Evolutionary conservation across 2,888 invertebrate species (phyloP).

Genomic region (Coronaproctus castanopsis): DNA sequence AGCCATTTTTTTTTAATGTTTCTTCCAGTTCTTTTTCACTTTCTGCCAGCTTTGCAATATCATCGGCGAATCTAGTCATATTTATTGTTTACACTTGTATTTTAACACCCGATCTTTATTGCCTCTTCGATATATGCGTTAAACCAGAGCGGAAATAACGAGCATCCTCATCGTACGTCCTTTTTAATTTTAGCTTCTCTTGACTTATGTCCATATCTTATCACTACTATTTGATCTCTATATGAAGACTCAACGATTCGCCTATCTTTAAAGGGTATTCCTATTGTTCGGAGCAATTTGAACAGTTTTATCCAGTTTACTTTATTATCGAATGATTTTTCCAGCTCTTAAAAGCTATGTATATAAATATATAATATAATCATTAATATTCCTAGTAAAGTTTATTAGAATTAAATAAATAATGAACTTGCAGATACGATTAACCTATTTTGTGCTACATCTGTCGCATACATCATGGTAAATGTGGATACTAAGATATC

Average conservation of each 20-base stretch:
- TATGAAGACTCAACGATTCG: background rate
- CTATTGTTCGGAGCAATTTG: background rate
- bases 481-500: no score
- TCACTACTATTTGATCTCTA: background rate
- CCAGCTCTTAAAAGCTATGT: background rate
- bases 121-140: background rate
- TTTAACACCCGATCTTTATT: background rate
- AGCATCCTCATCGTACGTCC: background rate
- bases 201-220: background rate
- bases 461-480: no score
- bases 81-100: background rate
- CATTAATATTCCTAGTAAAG: no score
- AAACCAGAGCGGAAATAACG: background rate
- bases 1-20: background rate
- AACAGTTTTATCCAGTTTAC: background rate
- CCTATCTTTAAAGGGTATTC: background rate
- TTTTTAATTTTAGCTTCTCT: background rate
- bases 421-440: no score
- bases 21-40: background rate
- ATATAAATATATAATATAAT: background rate
- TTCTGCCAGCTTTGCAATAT: background rate
- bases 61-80: background rate
- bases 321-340: background rate
- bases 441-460: no score
- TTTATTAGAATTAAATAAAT: no score